These are phyloP conservation scores for Pseudomugil tenellus DNA, from an alignment of 2,797 vertebrate species.

Conservation along the genomic window DNA sequence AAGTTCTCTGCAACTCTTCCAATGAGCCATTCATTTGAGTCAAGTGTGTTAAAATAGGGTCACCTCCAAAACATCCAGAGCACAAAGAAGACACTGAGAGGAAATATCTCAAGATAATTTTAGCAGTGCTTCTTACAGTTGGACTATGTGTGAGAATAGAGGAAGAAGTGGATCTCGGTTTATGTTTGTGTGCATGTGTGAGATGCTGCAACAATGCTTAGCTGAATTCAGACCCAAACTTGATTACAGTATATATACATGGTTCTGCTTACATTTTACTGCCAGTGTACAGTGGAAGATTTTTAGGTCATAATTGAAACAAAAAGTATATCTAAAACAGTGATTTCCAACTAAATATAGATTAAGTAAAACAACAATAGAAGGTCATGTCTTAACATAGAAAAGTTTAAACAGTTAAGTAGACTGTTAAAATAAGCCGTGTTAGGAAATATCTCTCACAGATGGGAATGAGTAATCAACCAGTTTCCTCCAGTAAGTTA, in stretches of 20 bases:
- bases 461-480: not conserved
- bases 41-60: too few species aligned
- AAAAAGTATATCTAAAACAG: too few species aligned
- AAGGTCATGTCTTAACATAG: not conserved
- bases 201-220: not conserved
- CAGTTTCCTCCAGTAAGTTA: not conserved
- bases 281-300: too few species aligned
- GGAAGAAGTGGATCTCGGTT: not conserved
- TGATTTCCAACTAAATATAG: too few species aligned
- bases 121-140: not conserved
- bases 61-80: too few species aligned
- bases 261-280: not conserved
- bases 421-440: not conserved
- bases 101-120: not conserved
- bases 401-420: not conserved
- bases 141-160: not conserved
- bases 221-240: not conserved
- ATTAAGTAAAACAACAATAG: not conserved
- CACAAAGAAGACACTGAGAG: too few species aligned
- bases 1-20: too few species aligned
- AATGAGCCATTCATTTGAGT: too few species aligned
- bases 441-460: not conserved
- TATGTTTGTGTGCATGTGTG: not conserved
- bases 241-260: not conserved
- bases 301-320: too few species aligned